Percentiles rank a stretch among this genome's conserved stretches.
phyloP scores from a whole-genome alignment of 2,888 invertebrate species.

The Serrognathus titanus region DNA sequence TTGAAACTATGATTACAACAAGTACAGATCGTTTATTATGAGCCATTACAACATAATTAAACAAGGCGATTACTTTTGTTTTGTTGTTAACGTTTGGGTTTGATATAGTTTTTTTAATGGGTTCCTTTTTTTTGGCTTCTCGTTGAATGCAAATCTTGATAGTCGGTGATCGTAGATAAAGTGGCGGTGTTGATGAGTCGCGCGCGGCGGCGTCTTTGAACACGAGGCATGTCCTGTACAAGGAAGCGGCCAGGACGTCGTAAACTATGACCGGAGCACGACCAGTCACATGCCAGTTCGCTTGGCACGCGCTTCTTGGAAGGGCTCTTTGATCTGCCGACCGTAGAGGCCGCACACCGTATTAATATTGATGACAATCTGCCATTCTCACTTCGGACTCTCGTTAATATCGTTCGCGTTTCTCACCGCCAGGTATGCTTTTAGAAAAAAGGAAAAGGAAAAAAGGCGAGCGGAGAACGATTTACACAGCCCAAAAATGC shows the following conservation, averaged over 20 bases:
- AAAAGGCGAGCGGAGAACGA: not conserved
- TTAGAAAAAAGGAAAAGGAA: not conserved
- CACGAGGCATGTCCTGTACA: slow-evolving; percentile 17
- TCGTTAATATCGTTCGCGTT: slow-evolving; percentile 20
- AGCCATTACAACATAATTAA: too few relatives aligned
- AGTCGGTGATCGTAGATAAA: not conserved
- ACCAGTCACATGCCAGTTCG: slow-evolving; percentile 34
- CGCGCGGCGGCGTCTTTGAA: slow-evolving; percentile 30
- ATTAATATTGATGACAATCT: slow-evolving; percentile 6
- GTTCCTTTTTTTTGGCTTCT: too few relatives aligned
- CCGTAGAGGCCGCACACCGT: slow-evolving; percentile 11
- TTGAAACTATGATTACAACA: too few relatives aligned
- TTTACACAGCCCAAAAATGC: not conserved
- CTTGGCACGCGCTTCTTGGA: slow-evolving; percentile 43
- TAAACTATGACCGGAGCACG: slow-evolving; percentile 38
- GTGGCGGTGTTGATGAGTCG: slow-evolving; percentile 8
- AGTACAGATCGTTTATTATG: too few relatives aligned
- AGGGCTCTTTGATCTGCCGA: slow-evolving; percentile 28
- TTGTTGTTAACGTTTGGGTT: too few relatives aligned
- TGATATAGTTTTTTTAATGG: too few relatives aligned
- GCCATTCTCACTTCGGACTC: slow-evolving; percentile 8
- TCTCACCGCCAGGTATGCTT: slow-evolving; percentile 1
- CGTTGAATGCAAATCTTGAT: not conserved
- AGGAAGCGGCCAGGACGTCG: slow-evolving; percentile 40
- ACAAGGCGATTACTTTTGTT: too few relatives aligned